phyloP scores from a whole-genome alignment of 37 sponge, comb jelly and placozoan genomes.

The Dysidea cf. avara region DNA sequence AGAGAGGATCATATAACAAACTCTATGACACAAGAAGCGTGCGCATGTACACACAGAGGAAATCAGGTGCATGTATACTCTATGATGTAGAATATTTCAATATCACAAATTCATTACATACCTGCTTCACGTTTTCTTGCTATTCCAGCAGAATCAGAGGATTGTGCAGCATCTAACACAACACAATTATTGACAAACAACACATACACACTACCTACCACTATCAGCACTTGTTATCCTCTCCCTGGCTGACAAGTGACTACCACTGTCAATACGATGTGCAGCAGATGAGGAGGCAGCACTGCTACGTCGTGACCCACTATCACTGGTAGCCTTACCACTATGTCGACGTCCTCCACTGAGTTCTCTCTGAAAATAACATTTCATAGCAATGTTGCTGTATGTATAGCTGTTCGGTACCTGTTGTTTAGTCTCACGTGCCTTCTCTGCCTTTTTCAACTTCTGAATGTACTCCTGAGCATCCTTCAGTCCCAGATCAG shows the following conservation, averaged over 20 bases:
- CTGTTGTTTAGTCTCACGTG: constrained; percentile 38
- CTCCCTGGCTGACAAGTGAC: background rate
- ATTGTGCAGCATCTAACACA: no score
- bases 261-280: no score
- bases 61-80: no score
- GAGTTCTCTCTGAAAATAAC: constrained; percentile 23
- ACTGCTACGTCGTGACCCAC: background rate
- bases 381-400: background rate
- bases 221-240: constrained; percentile 29
- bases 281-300: background rate
- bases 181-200: no score
- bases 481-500: constrained; percentile 91
- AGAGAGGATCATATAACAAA: background rate
- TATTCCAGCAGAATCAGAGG: no score
- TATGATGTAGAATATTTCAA: no score
- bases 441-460: constrained; percentile 90
- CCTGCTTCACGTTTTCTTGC: no score
- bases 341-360: constrained; percentile 39
- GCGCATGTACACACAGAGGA: no score
- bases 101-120: no score
- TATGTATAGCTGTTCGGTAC: background rate
- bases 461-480: constrained; percentile 75
- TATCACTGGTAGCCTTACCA: constrained; percentile 20
- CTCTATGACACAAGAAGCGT: background rate
- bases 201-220: constrained; percentile 5